Conservation (phyloP, 92 coral and sea anemone genomes). For the Blastomussa wellsi region DNA sequence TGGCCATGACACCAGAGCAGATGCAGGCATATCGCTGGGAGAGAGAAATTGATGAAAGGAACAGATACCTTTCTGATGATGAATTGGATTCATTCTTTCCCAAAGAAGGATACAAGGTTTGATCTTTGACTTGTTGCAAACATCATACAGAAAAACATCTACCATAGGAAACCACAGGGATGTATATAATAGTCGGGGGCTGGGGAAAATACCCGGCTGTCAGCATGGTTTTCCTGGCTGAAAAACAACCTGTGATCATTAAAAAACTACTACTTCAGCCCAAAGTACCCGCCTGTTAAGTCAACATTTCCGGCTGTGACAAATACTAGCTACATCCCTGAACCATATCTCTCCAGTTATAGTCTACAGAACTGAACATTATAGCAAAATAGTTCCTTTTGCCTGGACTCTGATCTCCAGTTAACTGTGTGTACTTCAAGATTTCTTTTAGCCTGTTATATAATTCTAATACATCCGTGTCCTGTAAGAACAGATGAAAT, state of each 20-base stretch:
- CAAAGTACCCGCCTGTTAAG: too few relatives aligned
- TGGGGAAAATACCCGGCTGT: too few relatives aligned
- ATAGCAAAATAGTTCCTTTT: neutral
- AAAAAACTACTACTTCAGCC: too few relatives aligned
- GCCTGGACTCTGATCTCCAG: neutral
- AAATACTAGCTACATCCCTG: too few relatives aligned
- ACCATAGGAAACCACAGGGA: neutral
- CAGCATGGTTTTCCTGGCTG: too few relatives aligned
- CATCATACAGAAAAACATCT: neutral
- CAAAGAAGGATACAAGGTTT: slow-evolving; percentile 98
- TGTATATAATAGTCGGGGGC: too few relatives aligned
- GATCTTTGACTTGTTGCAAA: neutral
- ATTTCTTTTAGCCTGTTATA: neutral
- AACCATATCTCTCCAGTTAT: neutral
- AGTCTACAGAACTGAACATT: neutral
- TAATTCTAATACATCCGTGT: neutral
- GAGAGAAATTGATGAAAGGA: slow-evolving; percentile 97
- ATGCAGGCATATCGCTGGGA: slow-evolving; percentile 99
- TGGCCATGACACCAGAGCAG: slow-evolving; percentile 99
- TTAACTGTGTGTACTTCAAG: too few relatives aligned
- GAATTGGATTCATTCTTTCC: slow-evolving; percentile 95
- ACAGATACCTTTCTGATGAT: slow-evolving; percentile 91
- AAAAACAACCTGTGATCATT: too few relatives aligned
- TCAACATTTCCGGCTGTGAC: too few relatives aligned
- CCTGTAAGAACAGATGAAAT: neutral